phyloP scores from a whole-genome alignment of 1,140 invertebrate species.

The Zaprionus gabonicus region DNA sequence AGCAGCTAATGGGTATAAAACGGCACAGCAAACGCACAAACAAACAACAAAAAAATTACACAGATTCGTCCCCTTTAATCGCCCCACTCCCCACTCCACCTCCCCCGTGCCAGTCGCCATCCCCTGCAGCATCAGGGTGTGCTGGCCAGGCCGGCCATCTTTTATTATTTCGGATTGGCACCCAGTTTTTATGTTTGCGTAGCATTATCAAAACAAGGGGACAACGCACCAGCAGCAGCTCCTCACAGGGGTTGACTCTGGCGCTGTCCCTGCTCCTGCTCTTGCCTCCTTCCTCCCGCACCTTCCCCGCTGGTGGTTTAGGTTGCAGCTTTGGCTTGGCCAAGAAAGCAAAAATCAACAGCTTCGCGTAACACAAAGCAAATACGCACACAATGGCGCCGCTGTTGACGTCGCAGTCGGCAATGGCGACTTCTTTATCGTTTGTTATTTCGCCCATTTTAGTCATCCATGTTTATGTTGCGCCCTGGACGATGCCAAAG shows the following conservation, averaged over 20 bases:
- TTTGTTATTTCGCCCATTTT: constrained; percentile 83
- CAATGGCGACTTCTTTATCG: constrained; percentile 79
- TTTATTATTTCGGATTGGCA: constrained; percentile 83
- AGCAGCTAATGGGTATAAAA: constrained; percentile 32
- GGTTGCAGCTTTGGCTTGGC: constrained; percentile 16
- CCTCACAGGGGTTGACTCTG: constrained; percentile 64
- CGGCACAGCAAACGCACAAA: constrained; percentile 44
- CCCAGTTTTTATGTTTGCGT: constrained; percentile 82
- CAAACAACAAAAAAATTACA: constrained; percentile 63
- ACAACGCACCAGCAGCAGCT: constrained; percentile 55
- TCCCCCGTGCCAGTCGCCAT: neutral
- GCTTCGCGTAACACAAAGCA: constrained; percentile 63
- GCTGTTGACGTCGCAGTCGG: constrained; percentile 15
- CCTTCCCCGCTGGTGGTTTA: neutral
- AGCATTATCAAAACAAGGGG: constrained; percentile 83
- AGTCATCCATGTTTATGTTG: constrained; percentile 80
- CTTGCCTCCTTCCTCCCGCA: neutral
- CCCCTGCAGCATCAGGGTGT: constrained; percentile 34
- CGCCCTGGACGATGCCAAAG: constrained; percentile 45
- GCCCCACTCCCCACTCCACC: neutral
- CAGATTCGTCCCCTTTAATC: constrained; percentile 61
- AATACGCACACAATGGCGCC: constrained; percentile 50
- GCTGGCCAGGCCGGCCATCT: constrained; percentile 79
- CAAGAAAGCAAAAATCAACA: constrained; percentile 55
- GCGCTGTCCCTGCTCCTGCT: neutral